Evolutionary conservation across 2,888 invertebrate genomes (phyloP).

Genomic region (Elgonia sp.): DNA sequence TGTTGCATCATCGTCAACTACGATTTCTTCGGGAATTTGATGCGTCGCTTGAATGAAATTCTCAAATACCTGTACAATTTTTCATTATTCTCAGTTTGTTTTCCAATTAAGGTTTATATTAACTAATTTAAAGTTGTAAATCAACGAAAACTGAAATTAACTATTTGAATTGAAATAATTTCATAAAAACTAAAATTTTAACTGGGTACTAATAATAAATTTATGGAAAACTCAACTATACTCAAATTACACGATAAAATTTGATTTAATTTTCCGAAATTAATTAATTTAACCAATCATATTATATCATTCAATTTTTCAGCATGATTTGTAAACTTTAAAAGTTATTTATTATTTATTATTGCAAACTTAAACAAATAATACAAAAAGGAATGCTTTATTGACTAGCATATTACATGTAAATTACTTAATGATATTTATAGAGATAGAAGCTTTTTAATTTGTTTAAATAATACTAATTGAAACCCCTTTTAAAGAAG

Average conservation of each 20-base stretch:
- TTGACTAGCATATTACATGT: neutral
- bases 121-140: neutral
- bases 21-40: constrained; percentile 68
- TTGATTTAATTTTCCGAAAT: too few species aligned
- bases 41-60: constrained; percentile 84
- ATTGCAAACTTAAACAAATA: too few species aligned
- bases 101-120: neutral
- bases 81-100: neutral
- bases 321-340: too few species aligned
- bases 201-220: neutral
- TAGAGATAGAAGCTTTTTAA: neutral
- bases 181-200: neutral
- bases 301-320: too few species aligned
- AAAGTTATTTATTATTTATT: too few species aligned
- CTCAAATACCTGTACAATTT: constrained; percentile 83
- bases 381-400: too few species aligned
- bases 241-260: too few species aligned
- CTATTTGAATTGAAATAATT: neutral
- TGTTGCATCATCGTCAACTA: constrained; percentile 51
- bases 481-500: neutral
- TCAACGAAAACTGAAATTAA: neutral
- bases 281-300: too few species aligned
- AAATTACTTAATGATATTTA: constrained; percentile 1
- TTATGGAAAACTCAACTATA: neutral
- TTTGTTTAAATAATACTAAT: neutral